phyloP scores from a whole-genome alignment of 2,797 vertebrate genomes.

The Acanthurus tractus region DNA sequence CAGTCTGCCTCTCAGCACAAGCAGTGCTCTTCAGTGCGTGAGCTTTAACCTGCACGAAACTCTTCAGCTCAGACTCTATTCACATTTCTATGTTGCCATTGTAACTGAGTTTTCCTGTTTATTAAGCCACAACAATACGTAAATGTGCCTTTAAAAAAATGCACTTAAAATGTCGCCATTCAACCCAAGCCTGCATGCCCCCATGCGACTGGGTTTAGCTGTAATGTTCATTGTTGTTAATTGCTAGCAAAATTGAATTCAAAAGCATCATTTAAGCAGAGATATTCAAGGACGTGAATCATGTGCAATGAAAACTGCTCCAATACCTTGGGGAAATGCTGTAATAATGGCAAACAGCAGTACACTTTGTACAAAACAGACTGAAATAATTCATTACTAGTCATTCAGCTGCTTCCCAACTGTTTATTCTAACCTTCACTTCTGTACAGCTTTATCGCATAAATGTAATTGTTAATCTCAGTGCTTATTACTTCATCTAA shows the following conservation, averaged over 20 bases:
- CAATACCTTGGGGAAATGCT: constrained; percentile 20
- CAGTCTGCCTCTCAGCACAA: constrained; percentile 85
- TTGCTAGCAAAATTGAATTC: constrained; percentile 46
- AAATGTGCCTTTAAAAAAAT: constrained; percentile 26
- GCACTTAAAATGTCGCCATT: constrained; percentile 39
- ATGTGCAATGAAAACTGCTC: constrained; percentile 38
- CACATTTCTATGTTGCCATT: constrained; percentile 18
- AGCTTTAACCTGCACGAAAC: constrained; percentile 30
- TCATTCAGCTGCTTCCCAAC: neutral
- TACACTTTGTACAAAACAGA: constrained; percentile 12
- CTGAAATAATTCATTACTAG: neutral
- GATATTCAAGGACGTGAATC: constrained; percentile 24
- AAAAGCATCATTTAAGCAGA: constrained; percentile 34
- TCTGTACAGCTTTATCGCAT: neutral
- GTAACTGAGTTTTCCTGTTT: constrained; percentile 37
- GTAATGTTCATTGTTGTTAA: constrained; percentile 34
- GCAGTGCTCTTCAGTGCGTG: constrained; percentile 69
- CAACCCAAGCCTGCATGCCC: neutral
- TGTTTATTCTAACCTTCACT: neutral
- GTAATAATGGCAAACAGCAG: constrained; percentile 26
- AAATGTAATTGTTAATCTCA: constrained; percentile 15
- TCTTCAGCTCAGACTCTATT: constrained; percentile 20
- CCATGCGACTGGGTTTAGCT: constrained; percentile 14
- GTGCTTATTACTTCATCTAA: constrained; percentile 15
- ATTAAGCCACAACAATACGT: constrained; percentile 18